These are phyloP conservation scores for Temnothorax ravouxi DNA, from an alignment of 2,888 invertebrate genomes.

Conservation along the genomic window DNA sequence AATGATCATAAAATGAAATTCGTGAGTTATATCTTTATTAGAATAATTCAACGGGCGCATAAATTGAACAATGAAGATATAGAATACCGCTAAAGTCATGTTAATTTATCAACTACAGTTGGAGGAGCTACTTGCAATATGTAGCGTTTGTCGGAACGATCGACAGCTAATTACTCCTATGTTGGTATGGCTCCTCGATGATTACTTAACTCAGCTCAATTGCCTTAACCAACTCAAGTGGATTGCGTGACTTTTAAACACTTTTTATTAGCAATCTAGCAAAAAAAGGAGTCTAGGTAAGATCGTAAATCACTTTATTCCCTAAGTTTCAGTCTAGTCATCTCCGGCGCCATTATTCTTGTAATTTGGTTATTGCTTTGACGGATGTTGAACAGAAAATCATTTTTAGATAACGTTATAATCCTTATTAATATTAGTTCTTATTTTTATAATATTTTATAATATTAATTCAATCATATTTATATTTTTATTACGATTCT, in stretches of 20 bases:
- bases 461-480: background rate
- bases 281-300: constrained; percentile 26
- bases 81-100: constrained; percentile 38
- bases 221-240: constrained; percentile 45
- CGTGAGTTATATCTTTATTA: background rate
- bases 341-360: background rate
- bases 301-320: constrained; percentile 45
- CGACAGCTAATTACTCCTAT: constrained; percentile 55
- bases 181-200: constrained; percentile 20
- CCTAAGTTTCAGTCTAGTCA: background rate
- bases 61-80: constrained; percentile 41
- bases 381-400: background rate
- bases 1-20: background rate
- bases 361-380: constrained; percentile 24
- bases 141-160: constrained; percentile 44
- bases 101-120: constrained; percentile 59
- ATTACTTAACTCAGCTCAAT: constrained; percentile 26
- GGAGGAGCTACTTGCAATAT: background rate
- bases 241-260: constrained; percentile 54
- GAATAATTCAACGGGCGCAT: constrained; percentile 25
- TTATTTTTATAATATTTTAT: background rate
- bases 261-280: constrained; percentile 26
- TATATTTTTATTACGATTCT: background rate
- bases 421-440: background rate
- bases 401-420: background rate